These are phyloP conservation scores for Chinchilla lanigera DNA, from an alignment of 2,113 vertebrate species.

Conservation along the genomic window DNA sequence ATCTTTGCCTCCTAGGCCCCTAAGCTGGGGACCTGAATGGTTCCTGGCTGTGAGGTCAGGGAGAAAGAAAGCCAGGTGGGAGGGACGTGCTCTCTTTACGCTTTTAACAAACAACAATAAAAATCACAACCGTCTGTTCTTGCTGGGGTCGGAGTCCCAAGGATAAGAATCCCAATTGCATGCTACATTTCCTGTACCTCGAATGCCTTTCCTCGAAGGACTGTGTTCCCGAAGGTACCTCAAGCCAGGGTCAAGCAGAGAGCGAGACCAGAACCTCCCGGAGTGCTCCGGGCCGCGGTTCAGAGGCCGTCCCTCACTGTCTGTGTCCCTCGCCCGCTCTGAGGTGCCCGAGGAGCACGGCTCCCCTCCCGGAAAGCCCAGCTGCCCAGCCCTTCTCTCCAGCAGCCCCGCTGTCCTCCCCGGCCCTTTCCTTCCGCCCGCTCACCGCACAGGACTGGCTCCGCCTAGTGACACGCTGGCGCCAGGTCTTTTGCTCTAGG, in stretches of 20 bases:
- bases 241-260: neutral
- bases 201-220: neutral
- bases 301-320: neutral
- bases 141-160: neutral
- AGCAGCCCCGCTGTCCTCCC: neutral
- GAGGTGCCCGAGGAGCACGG: neutral
- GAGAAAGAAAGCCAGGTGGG: neutral
- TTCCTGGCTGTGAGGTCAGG: neutral
- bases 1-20: neutral
- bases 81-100: neutral
- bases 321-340: too few relatives aligned
- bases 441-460: fast-evolving
- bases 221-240: neutral
- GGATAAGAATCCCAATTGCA: neutral
- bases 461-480: neutral
- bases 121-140: neutral
- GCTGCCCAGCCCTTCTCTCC: neutral
- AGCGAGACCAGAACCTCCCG: neutral
- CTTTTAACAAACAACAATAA: neutral
- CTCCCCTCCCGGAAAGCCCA: too few relatives aligned
- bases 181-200: neutral
- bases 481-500: neutral
- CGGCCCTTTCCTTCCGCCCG: neutral
- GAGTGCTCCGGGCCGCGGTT: neutral
- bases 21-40: neutral